phyloP scores from a whole-genome alignment of 1,140 invertebrate genomes.

The Cyclina sinensis region DNA sequence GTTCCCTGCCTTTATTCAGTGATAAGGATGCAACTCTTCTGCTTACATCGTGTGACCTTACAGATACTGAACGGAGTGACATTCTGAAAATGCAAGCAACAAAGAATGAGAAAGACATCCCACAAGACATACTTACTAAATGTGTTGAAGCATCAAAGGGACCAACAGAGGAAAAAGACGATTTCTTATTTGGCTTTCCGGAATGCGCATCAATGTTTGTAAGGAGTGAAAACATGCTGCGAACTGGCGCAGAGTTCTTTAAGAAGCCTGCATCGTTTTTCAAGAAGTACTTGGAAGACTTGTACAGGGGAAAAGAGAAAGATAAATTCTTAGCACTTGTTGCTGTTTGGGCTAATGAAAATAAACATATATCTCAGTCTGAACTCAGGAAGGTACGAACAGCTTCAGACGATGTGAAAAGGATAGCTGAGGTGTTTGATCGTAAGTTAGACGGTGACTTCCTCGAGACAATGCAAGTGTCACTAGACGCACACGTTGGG shows the following conservation, averaged over 20 bases:
- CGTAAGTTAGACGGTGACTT: background rate
- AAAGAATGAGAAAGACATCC: background rate
- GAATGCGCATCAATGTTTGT: slow-evolving; percentile 16
- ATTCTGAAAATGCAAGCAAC: background rate
- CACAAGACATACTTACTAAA: background rate
- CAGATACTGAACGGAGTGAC: background rate
- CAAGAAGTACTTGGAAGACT: slow-evolving; percentile 19
- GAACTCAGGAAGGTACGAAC: background rate
- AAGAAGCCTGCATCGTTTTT: background rate
- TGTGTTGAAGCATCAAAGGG: background rate
- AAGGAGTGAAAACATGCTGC: background rate
- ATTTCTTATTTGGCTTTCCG: slow-evolving; percentile 13
- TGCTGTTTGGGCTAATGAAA: background rate
- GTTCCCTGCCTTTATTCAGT: background rate
- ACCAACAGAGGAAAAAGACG: background rate
- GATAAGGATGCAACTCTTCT: background rate
- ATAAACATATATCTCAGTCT: background rate
- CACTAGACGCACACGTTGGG: background rate
- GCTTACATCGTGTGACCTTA: slow-evolving; percentile 4
- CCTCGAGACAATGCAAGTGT: background rate
- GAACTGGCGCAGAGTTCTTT: slow-evolving; percentile 1
- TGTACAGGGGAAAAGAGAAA: background rate
- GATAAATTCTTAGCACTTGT: background rate
- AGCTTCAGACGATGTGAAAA: background rate
- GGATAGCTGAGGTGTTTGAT: background rate